phyloP scores from a whole-genome alignment of 2,888 invertebrate genomes.

The Ectobius pallidus region DNA sequence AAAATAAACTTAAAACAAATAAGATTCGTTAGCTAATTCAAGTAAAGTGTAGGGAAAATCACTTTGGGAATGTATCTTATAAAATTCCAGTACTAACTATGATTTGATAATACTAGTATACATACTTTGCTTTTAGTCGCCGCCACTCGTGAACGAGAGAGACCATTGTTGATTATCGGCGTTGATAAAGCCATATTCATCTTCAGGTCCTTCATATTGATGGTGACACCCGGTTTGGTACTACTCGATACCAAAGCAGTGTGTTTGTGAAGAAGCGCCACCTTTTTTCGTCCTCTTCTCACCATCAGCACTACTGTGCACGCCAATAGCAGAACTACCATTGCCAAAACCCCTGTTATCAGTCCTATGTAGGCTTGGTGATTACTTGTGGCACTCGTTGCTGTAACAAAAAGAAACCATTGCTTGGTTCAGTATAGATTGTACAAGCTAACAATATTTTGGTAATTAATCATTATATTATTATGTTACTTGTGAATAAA shows the following conservation, averaged over 20 bases:
- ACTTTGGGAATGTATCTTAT: too few species aligned
- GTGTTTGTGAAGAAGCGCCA: conserved; percentile 67
- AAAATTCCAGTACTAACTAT: too few species aligned
- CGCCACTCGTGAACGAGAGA: conserved; percentile 53
- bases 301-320: conserved; percentile 70
- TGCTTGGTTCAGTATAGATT: neutral
- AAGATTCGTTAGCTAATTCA: too few species aligned
- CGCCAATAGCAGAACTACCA: conserved; percentile 67
- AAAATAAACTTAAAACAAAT: too few species aligned
- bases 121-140: conserved; percentile 47
- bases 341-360: conserved; percentile 70
- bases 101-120: too few species aligned
- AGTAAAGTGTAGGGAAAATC: too few species aligned
- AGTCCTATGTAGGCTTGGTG: conserved; percentile 66
- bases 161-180: conserved; percentile 62
- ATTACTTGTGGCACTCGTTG: conserved; percentile 64
- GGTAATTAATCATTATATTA: too few species aligned
- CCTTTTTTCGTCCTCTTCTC: conserved; percentile 67
- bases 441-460: neutral
- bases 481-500: too few species aligned
- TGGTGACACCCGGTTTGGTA: conserved; percentile 61
- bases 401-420: conserved; percentile 50
- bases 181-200: conserved; percentile 59
- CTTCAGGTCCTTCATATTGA: conserved; percentile 64
- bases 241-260: conserved; percentile 64